Conservation (phyloP, 1,140 invertebrate species). For the Hyles euphorbiae region DNA sequence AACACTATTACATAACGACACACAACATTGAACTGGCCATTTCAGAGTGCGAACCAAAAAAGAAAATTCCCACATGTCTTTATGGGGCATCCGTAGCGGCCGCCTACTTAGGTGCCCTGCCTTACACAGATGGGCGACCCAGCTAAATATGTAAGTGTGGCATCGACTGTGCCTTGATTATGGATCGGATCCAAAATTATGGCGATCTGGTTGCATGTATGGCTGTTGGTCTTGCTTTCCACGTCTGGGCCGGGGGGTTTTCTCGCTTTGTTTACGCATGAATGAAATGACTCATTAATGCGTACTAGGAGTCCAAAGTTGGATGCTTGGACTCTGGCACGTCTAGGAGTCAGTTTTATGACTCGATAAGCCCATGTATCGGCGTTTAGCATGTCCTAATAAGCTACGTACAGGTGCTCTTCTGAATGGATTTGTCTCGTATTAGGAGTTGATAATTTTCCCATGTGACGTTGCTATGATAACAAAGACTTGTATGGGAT, state of each 20-base stretch:
- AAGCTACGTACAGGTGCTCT: no score
- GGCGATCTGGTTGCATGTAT: conserved; percentile 29
- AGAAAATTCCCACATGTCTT: conserved; percentile 31
- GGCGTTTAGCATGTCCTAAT: no score
- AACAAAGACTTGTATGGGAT: no score
- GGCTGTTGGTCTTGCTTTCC: conserved; percentile 50
- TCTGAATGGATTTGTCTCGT: no score
- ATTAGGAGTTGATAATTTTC: no score
- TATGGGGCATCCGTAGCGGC: conserved; percentile 37
- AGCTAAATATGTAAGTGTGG: conserved; percentile 38
- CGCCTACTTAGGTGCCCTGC: conserved; percentile 33
- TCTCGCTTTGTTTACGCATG: conserved; percentile 18
- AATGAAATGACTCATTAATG: no score
- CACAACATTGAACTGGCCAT: conserved; percentile 23
- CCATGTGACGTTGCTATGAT: no score
- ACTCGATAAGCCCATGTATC: no score
- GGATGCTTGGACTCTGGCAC: no score
- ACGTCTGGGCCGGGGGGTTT: conserved; percentile 27
- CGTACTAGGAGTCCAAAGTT: no score
- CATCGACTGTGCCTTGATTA: conserved; percentile 37
- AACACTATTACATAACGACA: neutral
- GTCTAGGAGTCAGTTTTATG: no score
- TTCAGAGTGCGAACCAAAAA: conserved; percentile 31
- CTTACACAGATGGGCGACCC: conserved; percentile 28
- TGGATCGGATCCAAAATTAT: conserved; percentile 53